Percentiles rank a stretch among this genome's conserved stretches.
phyloP scores from a whole-genome alignment of 2,888 invertebrate genomes.

The Sminthurinus aureus region DNA sequence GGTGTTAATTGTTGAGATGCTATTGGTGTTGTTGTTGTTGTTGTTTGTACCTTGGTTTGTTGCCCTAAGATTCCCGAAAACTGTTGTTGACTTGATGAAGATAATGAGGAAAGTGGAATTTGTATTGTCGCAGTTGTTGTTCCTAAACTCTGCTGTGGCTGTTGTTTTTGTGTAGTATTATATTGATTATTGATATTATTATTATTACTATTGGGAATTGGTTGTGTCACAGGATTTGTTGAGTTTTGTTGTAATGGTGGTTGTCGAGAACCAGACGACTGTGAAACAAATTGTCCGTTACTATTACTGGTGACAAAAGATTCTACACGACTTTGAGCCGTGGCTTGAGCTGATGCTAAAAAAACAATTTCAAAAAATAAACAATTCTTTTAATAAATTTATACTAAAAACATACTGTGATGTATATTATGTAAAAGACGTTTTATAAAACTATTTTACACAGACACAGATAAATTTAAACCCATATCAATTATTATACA shows the following conservation, averaged over 20 bases:
- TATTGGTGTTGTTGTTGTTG: conserved; percentile 17
- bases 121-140: neutral
- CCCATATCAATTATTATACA: neutral
- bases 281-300: conserved; percentile 17
- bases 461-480: neutral
- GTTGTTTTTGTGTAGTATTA: neutral
- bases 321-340: conserved; percentile 42
- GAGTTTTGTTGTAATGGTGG: neutral
- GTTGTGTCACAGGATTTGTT: neutral
- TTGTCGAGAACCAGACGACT: conserved; percentile 10
- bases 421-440: too few relatives aligned
- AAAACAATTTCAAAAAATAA: neutral
- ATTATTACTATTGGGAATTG: neutral
- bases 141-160: neutral
- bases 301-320: conserved; percentile 17
- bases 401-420: too few relatives aligned
- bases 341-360: conserved; percentile 44
- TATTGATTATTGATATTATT: neutral
- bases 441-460: neutral
- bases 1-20: neutral
- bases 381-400: too few relatives aligned
- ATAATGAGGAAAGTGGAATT: conserved; percentile 11
- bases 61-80: conserved; percentile 4
- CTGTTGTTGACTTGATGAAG: neutral
- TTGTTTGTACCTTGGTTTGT: neutral